Evolutionary conservation across 2,113 vertebrate species (phyloP), one percentile per base, ranked within the genome.

Genomic region (Cyprinodon tularosa): DNA sequence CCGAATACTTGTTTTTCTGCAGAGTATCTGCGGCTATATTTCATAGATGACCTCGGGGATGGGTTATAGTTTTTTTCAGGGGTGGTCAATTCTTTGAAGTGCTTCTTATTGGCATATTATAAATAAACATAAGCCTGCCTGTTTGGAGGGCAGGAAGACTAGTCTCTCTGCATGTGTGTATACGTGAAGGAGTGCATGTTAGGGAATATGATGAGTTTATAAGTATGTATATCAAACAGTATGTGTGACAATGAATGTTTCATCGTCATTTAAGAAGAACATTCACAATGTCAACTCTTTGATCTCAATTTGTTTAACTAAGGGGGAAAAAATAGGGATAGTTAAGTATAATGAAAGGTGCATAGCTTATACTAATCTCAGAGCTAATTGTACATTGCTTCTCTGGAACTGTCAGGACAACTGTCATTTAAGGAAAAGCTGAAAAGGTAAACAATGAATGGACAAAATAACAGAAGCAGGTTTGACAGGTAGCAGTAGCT

Each of bases 51-150:
- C 85, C 77, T 76, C 45, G 1, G 67, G 75, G 76, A 69, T 15
- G 71, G 66, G 47, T 36, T 42, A n/a, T 62, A 8, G 17, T 63
- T 81, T 42, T 71, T 47, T 68, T 6, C 12, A 40, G 38, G 40
- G 67, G 70, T 71, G 79, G 83, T 86, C 87, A 76, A 71, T 80
- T 78, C 90, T 90, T 92, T 91, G 89, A 91, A 90, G 88, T 88
- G 73, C 74, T 76, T 59, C 50, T 64, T 86, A 88, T 89, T 77
- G 83, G 68, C 74, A 77, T 66, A 76, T 90, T 79, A 89, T 90
- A 64, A 74, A 90, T 90, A 93, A 89, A 89, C 83, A 90, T 89
- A 37, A 84, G 74, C 62, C 65, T 64, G 63, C 48, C 65, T 69
- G 84, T 84, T 79, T 73, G 68, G 68, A 71, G 73, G 80, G 78